Conservation (phyloP, 2,888 invertebrate genomes). For the Omphaloscelis lunosa region DNA sequence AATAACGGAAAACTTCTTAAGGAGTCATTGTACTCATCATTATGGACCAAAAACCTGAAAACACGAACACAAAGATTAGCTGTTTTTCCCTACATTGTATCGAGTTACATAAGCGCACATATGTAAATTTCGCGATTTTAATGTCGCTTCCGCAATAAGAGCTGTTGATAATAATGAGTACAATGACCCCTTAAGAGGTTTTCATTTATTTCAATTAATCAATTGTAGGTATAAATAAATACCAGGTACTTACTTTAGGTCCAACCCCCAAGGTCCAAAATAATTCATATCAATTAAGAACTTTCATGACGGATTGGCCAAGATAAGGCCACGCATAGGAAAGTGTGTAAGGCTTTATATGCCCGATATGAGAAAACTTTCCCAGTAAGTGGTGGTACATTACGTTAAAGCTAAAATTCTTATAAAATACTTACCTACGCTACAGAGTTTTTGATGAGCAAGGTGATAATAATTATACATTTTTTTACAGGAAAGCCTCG, state of each 20-base stretch:
- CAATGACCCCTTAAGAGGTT: neutral
- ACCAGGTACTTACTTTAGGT: neutral
- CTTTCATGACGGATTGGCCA: neutral
- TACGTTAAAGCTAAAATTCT: too few species aligned
- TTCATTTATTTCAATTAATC: neutral
- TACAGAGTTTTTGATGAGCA: neutral
- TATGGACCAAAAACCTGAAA: neutral
- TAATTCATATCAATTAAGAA: neutral
- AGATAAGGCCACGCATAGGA: neutral
- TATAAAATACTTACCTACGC: neutral
- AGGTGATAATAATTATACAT: neutral
- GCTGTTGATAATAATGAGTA: neutral
- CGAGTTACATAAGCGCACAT: neutral
- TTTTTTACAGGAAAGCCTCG: slow-evolving; percentile 94
- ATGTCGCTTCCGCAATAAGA: neutral
- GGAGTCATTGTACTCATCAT: neutral
- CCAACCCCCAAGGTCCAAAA: neutral
- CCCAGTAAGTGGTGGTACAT: neutral
- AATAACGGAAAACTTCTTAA: neutral
- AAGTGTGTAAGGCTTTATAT: neutral
- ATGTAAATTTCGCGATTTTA: too few species aligned
- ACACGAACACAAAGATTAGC: neutral
- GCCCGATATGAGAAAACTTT: too few species aligned
- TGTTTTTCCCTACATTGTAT: neutral
- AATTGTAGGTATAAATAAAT: neutral